Conservation (phyloP, 2,797 vertebrate genomes). For the Ptychobarbus kaznakovi region DNA sequence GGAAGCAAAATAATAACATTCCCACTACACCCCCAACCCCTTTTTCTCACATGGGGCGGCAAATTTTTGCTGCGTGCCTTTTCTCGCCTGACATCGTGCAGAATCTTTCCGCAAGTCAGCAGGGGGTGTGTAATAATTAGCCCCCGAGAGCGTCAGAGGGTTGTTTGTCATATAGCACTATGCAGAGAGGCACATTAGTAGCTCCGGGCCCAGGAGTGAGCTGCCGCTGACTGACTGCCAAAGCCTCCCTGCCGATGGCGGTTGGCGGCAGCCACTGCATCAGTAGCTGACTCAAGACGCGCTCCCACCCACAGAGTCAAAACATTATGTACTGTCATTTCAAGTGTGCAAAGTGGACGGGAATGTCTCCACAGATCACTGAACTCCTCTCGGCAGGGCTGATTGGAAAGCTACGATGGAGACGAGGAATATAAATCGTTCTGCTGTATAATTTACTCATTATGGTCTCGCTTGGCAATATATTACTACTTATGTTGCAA, state of each 20-base stretch:
- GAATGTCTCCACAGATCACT: conserved; percentile 19
- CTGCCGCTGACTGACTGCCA: conserved; percentile 28
- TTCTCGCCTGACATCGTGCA: conserved; percentile 11
- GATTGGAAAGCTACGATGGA: not conserved
- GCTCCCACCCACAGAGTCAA: conserved; percentile 6
- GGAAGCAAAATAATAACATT: conserved; percentile 27
- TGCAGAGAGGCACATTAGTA: conserved; percentile 44
- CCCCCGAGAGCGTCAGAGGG: conserved; percentile 38
- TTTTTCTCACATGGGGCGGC: conserved; percentile 16
- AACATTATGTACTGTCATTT: conserved; percentile 31
- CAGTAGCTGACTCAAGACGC: conserved; percentile 5
- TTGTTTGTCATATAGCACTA: conserved; percentile 47
- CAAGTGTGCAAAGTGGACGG: conserved; percentile 18
- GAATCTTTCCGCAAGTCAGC: conserved; percentile 32
- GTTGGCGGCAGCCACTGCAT: conserved; percentile 5
- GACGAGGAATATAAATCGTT: not conserved
- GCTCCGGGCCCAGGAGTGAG: conserved; percentile 34
- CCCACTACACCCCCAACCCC: not conserved
- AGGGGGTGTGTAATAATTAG: conserved; percentile 55
- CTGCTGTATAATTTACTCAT: not conserved
- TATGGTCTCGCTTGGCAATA: not conserved
- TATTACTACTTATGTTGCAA: not conserved
- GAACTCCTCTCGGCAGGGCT: not conserved
- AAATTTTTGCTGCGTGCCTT: conserved; percentile 12
- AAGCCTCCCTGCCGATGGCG: not conserved